These are phyloP conservation scores for Nephrotoma guestfalica DNA, from an alignment of 2,888 invertebrate species.

Conservation along the genomic window DNA sequence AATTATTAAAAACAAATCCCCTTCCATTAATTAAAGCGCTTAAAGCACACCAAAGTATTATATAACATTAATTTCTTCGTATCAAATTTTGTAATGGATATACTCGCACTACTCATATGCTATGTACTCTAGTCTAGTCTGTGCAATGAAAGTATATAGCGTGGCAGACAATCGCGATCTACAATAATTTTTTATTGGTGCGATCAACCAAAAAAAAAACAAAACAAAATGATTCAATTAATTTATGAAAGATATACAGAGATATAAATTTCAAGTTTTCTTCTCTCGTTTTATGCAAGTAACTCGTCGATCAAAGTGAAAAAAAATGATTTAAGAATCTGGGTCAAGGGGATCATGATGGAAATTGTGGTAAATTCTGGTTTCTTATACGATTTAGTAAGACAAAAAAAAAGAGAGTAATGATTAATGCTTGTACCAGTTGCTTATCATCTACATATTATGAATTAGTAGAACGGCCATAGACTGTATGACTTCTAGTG, in stretches of 20 bases:
- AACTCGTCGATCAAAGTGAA: background rate
- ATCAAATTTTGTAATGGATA: background rate
- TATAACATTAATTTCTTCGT: background rate
- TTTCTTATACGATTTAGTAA: background rate
- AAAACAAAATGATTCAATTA: background rate
- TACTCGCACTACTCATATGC: too few relatives aligned
- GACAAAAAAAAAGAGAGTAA: background rate
- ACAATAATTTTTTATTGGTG: background rate
- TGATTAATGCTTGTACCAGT: background rate
- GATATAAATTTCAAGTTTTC: background rate
- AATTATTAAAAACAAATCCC: background rate
- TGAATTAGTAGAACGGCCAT: background rate
- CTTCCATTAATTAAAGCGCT: background rate
- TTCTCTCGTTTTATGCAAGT: background rate
- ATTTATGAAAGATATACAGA: background rate
- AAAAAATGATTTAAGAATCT: conserved; percentile 1
- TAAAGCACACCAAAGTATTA: background rate
- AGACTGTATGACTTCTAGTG: background rate
- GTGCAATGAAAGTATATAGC: background rate
- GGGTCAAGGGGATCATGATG: conserved; percentile 3
- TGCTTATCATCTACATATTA: background rate
- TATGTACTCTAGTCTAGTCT: too few relatives aligned
- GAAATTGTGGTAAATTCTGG: conserved; percentile 2
- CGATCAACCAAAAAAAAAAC: background rate
- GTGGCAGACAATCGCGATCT: background rate